A percentile compares a stretch with the other conserved stretches of the same genome.
Conservation (phyloP, 1,140 invertebrate species). For the Bilobella aurantiaca region DNA sequence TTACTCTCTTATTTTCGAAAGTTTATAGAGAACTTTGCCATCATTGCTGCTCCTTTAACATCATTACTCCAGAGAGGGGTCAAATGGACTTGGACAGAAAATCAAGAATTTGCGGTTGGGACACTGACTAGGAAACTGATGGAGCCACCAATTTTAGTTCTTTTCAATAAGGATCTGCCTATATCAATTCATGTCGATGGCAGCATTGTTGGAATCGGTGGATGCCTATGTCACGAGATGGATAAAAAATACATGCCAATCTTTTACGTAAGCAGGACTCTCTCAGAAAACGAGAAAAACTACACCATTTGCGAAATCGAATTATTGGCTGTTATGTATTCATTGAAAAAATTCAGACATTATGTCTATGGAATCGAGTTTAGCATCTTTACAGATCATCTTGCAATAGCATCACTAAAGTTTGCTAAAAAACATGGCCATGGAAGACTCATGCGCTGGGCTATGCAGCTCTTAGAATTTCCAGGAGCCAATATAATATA, state of each 20-base stretch:
- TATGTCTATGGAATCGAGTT: constrained; percentile 39
- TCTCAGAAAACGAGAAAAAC: constrained; percentile 37
- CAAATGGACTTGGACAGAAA: background rate
- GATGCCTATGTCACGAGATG: background rate
- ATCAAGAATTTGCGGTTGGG: background rate
- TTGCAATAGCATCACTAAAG: background rate
- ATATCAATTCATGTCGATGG: background rate
- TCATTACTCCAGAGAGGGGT: background rate
- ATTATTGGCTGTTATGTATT: constrained; percentile 40
- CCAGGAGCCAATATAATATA: constrained; percentile 27
- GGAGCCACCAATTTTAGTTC: background rate
- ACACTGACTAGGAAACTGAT: background rate
- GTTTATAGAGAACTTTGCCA: constrained; percentile 3
- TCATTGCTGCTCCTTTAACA: background rate
- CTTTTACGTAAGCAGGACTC: constrained; percentile 40
- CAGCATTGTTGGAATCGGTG: background rate
- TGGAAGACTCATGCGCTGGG: background rate
- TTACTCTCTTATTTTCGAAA: background rate
- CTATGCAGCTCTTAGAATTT: background rate
- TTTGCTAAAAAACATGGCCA: background rate
- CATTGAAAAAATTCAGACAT: constrained; percentile 38
- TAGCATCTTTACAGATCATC: constrained; percentile 44
- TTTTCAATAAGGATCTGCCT: background rate
- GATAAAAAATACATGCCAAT: constrained; percentile 26
- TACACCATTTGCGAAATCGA: constrained; percentile 41